Evolutionary conservation across 2,888 invertebrate species (phyloP), one percentile per base, ranked within the genome.

Genomic region (Neuroscelio doddi): DNA sequence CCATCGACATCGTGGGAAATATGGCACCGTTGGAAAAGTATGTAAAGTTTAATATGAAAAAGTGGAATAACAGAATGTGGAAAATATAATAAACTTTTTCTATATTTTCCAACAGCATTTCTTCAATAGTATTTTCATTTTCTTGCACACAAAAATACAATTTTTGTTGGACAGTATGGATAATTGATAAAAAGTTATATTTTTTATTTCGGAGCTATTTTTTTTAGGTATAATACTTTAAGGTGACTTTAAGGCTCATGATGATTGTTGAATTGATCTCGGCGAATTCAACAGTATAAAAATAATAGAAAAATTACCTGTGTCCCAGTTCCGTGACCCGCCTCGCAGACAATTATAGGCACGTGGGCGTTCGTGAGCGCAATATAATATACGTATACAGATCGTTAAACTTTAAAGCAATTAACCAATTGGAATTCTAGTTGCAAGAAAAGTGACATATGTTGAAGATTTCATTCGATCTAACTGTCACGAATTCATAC

Each of bases 1-100:
- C 52, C 38, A 63, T 63, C 47, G 56, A 42, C 52, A 36, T 46
- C 49, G 53, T 44, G 49, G 52, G 57, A 64, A 57, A 51, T 52
- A 64, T 30, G 14, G 34, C 39, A 34, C 44, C 38, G 51, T 36
- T 56, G 1, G 41, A 21, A 24, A 34, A 10, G 34, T 12, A 12
- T 10, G 26, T 30, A 30, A 30, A 30, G 4, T 5, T 30, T 5
- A 10, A 5, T 5, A 21, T 21, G 5, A 21, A 21, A 21, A 3
- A 5, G 21, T 21, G 5, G 21, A 21, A 5, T 2, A 21, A 21
- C 5, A 21, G 5, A 21, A 21, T 2, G 21, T 2, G 5, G 21
- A 21, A 21, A 21, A 21, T 3, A 21, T 21, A 2, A 21, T 21
- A 5, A 21, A 21, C n/a, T n/a, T n/a, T n/a, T n/a, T n/a, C n/a